These are phyloP conservation scores for Tupaia chinensis DNA, from an alignment of 2,113 vertebrate genomes.

Conservation along the genomic window DNA sequence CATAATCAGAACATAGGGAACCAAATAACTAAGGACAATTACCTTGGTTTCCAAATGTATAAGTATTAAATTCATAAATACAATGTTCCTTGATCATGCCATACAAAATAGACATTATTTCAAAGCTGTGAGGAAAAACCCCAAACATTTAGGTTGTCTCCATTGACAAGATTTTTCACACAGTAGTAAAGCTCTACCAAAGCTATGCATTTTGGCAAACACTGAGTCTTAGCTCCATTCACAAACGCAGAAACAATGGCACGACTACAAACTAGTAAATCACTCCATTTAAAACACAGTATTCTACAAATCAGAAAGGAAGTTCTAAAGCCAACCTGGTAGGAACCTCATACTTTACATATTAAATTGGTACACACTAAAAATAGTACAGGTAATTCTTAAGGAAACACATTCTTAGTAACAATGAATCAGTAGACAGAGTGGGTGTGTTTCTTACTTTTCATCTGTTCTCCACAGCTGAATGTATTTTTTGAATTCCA, in stretches of 20 bases:
- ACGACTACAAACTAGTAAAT: neutral
- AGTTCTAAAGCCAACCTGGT: constrained; percentile 36
- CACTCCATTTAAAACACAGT: neutral
- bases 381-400: neutral
- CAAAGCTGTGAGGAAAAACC: neutral
- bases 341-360: constrained; percentile 20
- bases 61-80: constrained; percentile 23
- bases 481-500: constrained; percentile 54
- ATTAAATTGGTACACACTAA: neutral
- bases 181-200: constrained; percentile 17
- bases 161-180: constrained; percentile 6
- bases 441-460: neutral
- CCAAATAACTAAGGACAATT: constrained; percentile 30
- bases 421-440: neutral
- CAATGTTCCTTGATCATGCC: neutral
- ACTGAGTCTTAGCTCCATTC: neutral
- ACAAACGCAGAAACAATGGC: neutral
- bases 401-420: neutral
- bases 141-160: neutral
- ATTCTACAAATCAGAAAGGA: constrained; percentile 18
- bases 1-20: neutral
- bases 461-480: neutral
- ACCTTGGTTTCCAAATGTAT: constrained; percentile 5
- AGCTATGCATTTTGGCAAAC: neutral
- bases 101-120: constrained; percentile 14